A percentile compares a stretch with the other conserved stretches of the same genome.
Evolutionary conservation across 2,888 invertebrate genomes (phyloP).

Genomic region (Noctua fimbriata): DNA sequence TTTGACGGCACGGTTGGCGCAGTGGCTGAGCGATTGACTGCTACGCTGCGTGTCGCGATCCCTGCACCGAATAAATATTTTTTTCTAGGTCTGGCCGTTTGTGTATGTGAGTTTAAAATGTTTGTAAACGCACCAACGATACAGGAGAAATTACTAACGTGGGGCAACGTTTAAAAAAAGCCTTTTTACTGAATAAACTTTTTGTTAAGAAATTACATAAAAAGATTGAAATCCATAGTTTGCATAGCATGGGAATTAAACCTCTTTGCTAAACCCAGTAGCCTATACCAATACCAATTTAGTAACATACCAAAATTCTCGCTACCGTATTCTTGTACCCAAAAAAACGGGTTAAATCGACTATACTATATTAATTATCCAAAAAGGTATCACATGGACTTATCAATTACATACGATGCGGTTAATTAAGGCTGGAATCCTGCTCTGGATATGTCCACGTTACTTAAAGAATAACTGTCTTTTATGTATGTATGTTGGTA

Average conservation of each 20-base stretch:
- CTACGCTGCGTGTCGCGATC: too few relatives aligned
- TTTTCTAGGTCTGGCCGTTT: too few relatives aligned
- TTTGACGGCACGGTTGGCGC: too few relatives aligned
- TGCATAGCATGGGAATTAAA: not conserved
- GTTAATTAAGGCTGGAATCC: constrained; percentile 69
- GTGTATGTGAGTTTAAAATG: too few relatives aligned
- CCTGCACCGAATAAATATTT: too few relatives aligned
- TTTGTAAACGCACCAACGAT: too few relatives aligned
- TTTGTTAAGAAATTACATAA: not conserved
- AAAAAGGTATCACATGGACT: constrained; percentile 66
- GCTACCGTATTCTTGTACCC: constrained; percentile 30
- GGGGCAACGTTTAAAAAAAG: too few relatives aligned
- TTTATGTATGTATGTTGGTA: constrained; percentile 3
- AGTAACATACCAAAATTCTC: constrained; percentile 18
- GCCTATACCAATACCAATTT: constrained; percentile 16
- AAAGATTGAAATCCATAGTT: not conserved
- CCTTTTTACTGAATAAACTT: not conserved
- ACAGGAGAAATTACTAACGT: too few relatives aligned
- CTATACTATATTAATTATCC: constrained; percentile 58
- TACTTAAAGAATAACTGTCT: constrained; percentile 64
- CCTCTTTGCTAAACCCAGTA: not conserved
- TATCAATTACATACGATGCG: constrained; percentile 68
- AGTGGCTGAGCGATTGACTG: too few relatives aligned
- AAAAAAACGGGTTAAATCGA: constrained; percentile 40
- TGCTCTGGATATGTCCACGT: constrained; percentile 58